phyloP scores from a whole-genome alignment of 2,113 vertebrate species.

The Rutilus rutilus region DNA sequence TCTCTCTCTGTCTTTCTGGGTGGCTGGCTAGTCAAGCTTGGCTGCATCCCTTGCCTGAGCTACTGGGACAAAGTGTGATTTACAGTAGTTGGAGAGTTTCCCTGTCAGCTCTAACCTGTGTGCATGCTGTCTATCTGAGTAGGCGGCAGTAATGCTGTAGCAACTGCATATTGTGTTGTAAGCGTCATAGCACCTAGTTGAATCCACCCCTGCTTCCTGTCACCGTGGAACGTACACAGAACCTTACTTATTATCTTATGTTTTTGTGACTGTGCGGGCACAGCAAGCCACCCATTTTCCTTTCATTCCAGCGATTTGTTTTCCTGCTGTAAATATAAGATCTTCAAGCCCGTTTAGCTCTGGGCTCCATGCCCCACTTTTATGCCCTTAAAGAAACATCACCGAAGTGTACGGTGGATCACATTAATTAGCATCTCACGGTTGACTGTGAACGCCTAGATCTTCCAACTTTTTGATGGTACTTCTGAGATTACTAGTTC shows the following conservation, averaged over 20 bases:
- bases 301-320: background rate
- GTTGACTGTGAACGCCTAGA: background rate
- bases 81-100: constrained; percentile 73
- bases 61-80: constrained; percentile 68
- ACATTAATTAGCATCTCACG: constrained; percentile 15
- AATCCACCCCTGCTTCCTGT: constrained; percentile 55
- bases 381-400: constrained; percentile 20
- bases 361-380: constrained; percentile 15
- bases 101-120: constrained; percentile 63
- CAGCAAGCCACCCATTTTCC: background rate
- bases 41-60: constrained; percentile 67
- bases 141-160: constrained; percentile 50
- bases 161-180: constrained; percentile 43
- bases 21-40: constrained; percentile 67
- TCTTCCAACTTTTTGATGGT: constrained; percentile 64
- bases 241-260: constrained; percentile 65
- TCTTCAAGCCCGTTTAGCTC: constrained; percentile 1
- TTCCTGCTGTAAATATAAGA: constrained; percentile 14
- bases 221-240: constrained; percentile 32
- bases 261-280: constrained; percentile 14
- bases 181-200: constrained; percentile 55
- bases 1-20: constrained; percentile 61
- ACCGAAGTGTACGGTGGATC: background rate
- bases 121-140: constrained; percentile 51
- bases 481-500: constrained; percentile 69